These are phyloP conservation scores for Acronicta alni DNA, from an alignment of 2,888 invertebrate species.

Conservation along the genomic window DNA sequence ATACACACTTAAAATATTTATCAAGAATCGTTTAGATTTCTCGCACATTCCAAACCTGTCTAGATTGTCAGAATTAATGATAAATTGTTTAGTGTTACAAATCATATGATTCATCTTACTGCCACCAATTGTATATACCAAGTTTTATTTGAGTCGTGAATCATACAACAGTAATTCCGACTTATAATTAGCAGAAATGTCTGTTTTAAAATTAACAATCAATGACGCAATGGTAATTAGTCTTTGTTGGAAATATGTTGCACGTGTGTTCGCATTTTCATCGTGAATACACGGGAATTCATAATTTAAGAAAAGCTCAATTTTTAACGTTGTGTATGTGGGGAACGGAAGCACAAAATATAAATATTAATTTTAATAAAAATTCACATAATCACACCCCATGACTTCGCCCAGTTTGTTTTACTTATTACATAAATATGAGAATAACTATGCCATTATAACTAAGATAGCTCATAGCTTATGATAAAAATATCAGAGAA, in stretches of 20 bases:
- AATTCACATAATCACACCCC: too few species aligned
- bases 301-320: too few species aligned
- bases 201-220: constrained; percentile 40
- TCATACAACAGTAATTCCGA: constrained; percentile 15
- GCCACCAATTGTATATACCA: constrained; percentile 3
- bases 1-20: constrained; percentile 26
- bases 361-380: too few species aligned
- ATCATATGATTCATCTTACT: constrained; percentile 33
- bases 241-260: constrained; percentile 8
- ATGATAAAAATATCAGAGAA: too few species aligned
- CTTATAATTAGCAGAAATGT: constrained; percentile 33
- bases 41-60: constrained; percentile 30
- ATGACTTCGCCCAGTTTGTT: too few species aligned
- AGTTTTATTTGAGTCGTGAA: constrained; percentile 15
- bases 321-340: too few species aligned
- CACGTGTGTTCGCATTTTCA: too few species aligned
- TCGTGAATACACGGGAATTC: too few species aligned
- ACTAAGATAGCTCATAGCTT: too few species aligned
- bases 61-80: constrained; percentile 34
- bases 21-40: constrained; percentile 40
- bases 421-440: too few species aligned
- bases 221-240: constrained; percentile 28
- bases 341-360: too few species aligned
- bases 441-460: too few species aligned
- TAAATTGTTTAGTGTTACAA: constrained; percentile 45